Percentiles rank a stretch among this genome's conserved stretches.
These are phyloP conservation scores for Drosophila rhopaloa DNA, from an alignment of 1,140 invertebrate genomes.

Conservation along the genomic window DNA sequence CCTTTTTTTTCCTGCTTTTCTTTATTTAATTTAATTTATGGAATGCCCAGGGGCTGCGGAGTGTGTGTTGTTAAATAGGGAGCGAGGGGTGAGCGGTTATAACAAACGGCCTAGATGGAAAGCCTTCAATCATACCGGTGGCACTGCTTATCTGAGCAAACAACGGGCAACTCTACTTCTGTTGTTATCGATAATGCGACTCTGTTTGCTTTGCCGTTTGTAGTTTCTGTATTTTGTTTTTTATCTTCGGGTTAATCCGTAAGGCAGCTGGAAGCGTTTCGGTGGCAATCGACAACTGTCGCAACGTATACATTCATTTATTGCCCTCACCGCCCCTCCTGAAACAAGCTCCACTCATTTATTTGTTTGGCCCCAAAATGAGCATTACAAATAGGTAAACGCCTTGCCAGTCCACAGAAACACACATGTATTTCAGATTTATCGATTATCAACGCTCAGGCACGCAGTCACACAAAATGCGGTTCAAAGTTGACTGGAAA, in stretches of 20 bases:
- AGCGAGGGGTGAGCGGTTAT: conserved; percentile 14
- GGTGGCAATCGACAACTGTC: conserved; percentile 61
- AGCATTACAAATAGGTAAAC: conserved; percentile 59
- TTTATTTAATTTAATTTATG: conserved; percentile 55
- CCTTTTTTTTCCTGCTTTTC: conserved; percentile 42
- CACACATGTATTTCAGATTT: conserved; percentile 55
- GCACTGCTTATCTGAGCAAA: conserved; percentile 71
- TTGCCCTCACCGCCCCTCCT: background rate
- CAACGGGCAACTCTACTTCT: conserved; percentile 23
- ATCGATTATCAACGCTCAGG: conserved; percentile 72
- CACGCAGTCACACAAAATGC: conserved; percentile 24
- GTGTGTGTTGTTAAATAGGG: conserved; percentile 27
- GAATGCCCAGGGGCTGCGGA: conserved; percentile 31
- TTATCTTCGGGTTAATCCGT: conserved; percentile 60
- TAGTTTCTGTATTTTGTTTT: conserved; percentile 22
- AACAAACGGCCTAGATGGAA: conserved; percentile 50
- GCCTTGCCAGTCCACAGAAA: conserved; percentile 19
- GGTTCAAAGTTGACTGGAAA: conserved; percentile 42
- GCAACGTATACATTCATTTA: conserved; percentile 50
- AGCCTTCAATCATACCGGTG: conserved; percentile 70
- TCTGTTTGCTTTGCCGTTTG: conserved; percentile 31
- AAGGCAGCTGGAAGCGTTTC: conserved; percentile 51
- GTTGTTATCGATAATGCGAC: conserved; percentile 63
- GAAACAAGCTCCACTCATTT: conserved; percentile 30
- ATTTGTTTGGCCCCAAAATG: conserved; percentile 52